Percentiles rank a stretch among this genome's conserved stretches.
These are phyloP conservation scores for Oxygymnocypris stewartii DNA, from an alignment of 2,113 vertebrate genomes.

Conservation along the genomic window DNA sequence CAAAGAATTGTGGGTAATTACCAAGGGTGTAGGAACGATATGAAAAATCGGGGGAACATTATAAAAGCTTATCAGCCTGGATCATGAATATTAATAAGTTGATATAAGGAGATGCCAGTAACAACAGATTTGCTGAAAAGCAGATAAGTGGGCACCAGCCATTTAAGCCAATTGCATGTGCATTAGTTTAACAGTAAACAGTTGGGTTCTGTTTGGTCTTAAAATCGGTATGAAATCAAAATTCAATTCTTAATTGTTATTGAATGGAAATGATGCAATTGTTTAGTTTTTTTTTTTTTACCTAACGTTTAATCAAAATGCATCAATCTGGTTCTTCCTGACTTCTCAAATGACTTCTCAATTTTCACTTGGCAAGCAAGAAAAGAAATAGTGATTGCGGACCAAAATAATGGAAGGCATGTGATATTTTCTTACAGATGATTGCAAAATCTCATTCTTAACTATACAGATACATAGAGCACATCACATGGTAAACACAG, in stretches of 20 bases:
- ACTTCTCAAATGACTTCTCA: neutral
- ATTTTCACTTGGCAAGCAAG: neutral
- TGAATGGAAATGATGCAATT: neutral
- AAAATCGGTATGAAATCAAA: neutral
- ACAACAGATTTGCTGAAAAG: neutral
- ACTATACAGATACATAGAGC: neutral
- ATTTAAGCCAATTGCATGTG: neutral
- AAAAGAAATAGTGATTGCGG: neutral
- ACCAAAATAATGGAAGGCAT: neutral
- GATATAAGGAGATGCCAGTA: neutral
- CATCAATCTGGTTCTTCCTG: neutral
- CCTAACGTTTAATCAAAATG: neutral
- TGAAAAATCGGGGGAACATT: neutral
- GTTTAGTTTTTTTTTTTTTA: neutral
- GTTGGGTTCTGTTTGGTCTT: neutral
- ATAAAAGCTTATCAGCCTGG: neutral
- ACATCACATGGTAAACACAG: too few species aligned
- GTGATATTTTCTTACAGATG: neutral
- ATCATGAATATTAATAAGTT: neutral
- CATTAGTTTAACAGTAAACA: neutral
- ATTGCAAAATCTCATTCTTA: neutral
- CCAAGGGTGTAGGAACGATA: neutral
- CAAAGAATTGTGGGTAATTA: slow-evolving; percentile 17
- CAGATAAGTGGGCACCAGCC: slow-evolving; percentile 1
- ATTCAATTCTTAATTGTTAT: neutral